These are phyloP conservation scores for Phyto melanocephala DNA, from an alignment of 2,888 invertebrate species.

Conservation along the genomic window DNA sequence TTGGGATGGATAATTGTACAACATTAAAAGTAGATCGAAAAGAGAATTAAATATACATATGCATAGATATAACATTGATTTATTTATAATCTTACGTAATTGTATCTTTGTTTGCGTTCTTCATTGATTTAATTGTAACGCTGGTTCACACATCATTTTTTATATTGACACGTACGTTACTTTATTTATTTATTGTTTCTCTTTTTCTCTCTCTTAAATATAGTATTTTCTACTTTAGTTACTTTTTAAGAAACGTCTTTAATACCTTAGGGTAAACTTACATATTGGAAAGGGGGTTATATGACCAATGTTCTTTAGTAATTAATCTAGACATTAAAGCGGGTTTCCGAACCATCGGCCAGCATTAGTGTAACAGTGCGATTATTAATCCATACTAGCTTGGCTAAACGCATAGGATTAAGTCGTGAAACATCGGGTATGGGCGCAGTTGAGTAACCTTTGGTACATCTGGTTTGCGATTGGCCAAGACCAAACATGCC, in stretches of 20 bases:
- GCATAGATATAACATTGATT: too few species aligned
- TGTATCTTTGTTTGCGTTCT: too few species aligned
- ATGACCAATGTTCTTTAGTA: too few species aligned
- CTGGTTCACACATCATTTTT: not conserved
- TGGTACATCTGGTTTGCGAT: constrained; percentile 96
- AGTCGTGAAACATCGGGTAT: constrained; percentile 92
- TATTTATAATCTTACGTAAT: too few species aligned
- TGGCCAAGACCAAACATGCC: constrained; percentile 99
- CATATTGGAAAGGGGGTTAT: not conserved
- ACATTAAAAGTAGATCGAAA: not conserved
- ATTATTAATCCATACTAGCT: constrained; percentile 97
- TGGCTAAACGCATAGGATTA: constrained; percentile 93
- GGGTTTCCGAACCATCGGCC: constrained; percentile 96
- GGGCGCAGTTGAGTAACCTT: constrained; percentile 95
- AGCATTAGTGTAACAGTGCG: constrained; percentile 95
- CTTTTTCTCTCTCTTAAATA: not conserved
- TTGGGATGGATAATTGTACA: not conserved
- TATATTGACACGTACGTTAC: not conserved
- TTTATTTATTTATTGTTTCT: not conserved
- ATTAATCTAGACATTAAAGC: constrained; percentile 85
- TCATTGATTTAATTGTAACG: constrained; percentile 32
- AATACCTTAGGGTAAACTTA: constrained; percentile 61
- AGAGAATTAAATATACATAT: constrained; percentile 2
- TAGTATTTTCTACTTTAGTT: constrained; percentile 13
- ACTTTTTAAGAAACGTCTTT: constrained; percentile 56